Percentiles rank a stretch among this genome's conserved stretches.
phyloP scores from a whole-genome alignment of 2,113 vertebrate species.

The Cyanoliseus patagonus region DNA sequence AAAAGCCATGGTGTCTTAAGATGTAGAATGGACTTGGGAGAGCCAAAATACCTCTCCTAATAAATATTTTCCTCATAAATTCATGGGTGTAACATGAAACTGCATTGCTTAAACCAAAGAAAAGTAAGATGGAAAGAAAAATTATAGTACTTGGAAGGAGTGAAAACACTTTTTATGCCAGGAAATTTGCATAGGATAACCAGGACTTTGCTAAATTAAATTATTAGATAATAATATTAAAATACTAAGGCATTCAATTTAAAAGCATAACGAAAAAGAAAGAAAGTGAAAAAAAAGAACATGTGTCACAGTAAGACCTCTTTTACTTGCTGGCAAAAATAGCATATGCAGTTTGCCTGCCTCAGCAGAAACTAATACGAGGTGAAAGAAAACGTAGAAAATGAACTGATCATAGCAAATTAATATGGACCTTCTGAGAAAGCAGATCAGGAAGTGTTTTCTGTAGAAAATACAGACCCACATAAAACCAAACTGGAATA shows the following conservation, averaged over 20 bases:
- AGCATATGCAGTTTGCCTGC: slow-evolving; percentile 13
- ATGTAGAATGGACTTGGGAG: neutral
- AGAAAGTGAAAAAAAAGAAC: neutral
- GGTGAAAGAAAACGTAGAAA: slow-evolving; percentile 41
- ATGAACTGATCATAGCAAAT: slow-evolving; percentile 62
- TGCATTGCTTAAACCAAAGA: neutral
- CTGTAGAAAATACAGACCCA: slow-evolving; percentile 26
- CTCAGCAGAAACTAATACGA: slow-evolving; percentile 44
- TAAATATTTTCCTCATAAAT: neutral
- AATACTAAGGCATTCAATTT: neutral
- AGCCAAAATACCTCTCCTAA: neutral
- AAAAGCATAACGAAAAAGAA: neutral
- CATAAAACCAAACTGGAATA: slow-evolving; percentile 17
- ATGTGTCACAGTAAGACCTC: neutral
- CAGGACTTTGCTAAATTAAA: slow-evolving; percentile 11
- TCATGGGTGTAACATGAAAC: neutral
- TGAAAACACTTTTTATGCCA: neutral
- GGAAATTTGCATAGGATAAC: neutral
- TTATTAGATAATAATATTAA: slow-evolving; percentile 33
- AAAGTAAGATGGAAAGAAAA: neutral
- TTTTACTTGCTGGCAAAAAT: slow-evolving; percentile 39
- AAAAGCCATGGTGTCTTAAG: neutral
- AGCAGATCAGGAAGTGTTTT: slow-evolving; percentile 35
- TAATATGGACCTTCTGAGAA: slow-evolving; percentile 52
- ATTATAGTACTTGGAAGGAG: neutral